Base-by-base conservation (phyloP, 2,113 vertebrate genomes). In the Corythoichthys haematopterus region DNA sequence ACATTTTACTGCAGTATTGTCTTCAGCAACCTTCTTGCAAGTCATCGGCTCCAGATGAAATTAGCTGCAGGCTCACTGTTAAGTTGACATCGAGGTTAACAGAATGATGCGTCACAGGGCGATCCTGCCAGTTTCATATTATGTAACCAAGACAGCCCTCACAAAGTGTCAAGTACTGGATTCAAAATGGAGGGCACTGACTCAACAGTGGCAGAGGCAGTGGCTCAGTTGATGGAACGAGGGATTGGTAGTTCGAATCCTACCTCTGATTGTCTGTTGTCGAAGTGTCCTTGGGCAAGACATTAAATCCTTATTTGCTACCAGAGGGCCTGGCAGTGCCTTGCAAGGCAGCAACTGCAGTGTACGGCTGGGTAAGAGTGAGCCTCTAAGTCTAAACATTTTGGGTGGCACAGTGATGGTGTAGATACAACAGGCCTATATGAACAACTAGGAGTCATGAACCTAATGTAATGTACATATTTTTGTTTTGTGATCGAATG, bases 131-230 rank as follows among this genome's bases (percentile, higher is more conserved):
- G 38, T 64, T 76, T 52, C 74, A 71, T 51, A 70, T 88, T 81
- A 79, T 52, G 52, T 85, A 85, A 85, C 77, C 75, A 80, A 78
- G 77, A 86, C 80, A 81, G 84, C 80, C 65, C 71, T n/a, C n/a
- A 68, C 77, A 79, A 84, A 63, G 66, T 75, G 69, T 79, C 73
- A 61, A 76, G 77, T 64, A 28, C 52, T 66, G 64, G 65, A 64
- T 71, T 71, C 11, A 13, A 63, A 77, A 62, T 61, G 0, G 50
- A 76, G 69, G 63, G 66, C 74, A 76, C 2, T 14, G 77, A 63
- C 53, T 59, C 64, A 66, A 68, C 57, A 28, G 20, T 43, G 38
- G 38, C 38, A 40, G 38, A 40, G 6, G 6, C 3, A 40, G 38
- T 40, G 40, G 40, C 40, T 43, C 6, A 43, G 40, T 43, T 8